These are phyloP conservation scores for Gnatocerus cornutus DNA, from an alignment of 2,888 invertebrate species.

Conservation along the genomic window DNA sequence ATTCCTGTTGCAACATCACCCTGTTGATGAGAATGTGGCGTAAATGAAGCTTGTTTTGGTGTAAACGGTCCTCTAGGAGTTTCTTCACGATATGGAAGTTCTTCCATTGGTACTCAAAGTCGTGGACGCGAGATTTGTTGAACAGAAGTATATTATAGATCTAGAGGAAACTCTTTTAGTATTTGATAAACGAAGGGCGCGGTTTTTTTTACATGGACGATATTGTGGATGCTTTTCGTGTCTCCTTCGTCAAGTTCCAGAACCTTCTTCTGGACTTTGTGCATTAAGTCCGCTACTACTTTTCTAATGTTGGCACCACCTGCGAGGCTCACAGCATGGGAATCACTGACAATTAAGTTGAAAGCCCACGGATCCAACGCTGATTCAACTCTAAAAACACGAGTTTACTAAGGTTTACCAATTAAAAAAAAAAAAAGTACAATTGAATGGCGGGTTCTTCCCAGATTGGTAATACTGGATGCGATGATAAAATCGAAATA, in stretches of 20 bases:
- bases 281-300: slow-evolving; percentile 76
- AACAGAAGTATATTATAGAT: slow-evolving; percentile 79
- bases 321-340: slow-evolving; percentile 70
- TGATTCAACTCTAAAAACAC: slow-evolving; percentile 73
- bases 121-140: slow-evolving; percentile 73
- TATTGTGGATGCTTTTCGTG: slow-evolving; percentile 78
- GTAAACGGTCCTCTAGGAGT: slow-evolving; percentile 77
- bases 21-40: slow-evolving; percentile 79
- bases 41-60: slow-evolving; percentile 76
- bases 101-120: slow-evolving; percentile 79
- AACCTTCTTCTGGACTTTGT: slow-evolving; percentile 78
- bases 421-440: slow-evolving; percentile 65
- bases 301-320: slow-evolving; percentile 82
- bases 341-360: slow-evolving; percentile 72
- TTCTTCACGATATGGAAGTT: slow-evolving; percentile 78
- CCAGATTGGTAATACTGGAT: slow-evolving; percentile 81
- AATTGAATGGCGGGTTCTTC: slow-evolving; percentile 75
- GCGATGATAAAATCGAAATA: slow-evolving; percentile 78
- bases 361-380: slow-evolving; percentile 74
- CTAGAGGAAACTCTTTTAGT: slow-evolving; percentile 68
- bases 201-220: slow-evolving; percentile 66
- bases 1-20: slow-evolving; percentile 79
- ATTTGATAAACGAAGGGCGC: slow-evolving; percentile 13
- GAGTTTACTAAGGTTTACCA: slow-evolving; percentile 2
- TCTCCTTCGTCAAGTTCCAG: slow-evolving; percentile 83